Percentiles rank a stretch among this genome's conserved stretches.
phyloP scores from a whole-genome alignment of 35 echinoderm and acorn worm genomes.

The Holothuria glaberrima region DNA sequence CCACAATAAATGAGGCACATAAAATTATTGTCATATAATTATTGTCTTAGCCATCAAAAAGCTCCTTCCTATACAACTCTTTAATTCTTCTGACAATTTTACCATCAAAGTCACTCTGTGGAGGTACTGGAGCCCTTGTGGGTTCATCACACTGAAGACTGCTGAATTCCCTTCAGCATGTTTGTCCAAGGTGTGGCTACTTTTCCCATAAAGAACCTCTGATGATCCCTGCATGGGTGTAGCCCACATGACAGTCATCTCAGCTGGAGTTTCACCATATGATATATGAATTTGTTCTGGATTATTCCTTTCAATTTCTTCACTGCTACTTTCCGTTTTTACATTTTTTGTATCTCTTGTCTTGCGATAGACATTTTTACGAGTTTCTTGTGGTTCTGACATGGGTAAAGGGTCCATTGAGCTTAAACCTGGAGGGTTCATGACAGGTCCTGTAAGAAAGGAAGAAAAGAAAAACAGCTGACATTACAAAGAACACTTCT shows the following conservation, averaged over 20 bases:
- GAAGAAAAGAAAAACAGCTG: not conserved
- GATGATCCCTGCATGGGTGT: constrained; percentile 30
- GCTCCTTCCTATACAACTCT: no score
- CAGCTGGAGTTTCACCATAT: constrained; percentile 66
- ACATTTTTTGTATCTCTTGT: no score
- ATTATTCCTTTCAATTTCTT: not conserved
- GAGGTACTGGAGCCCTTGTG: constrained; percentile 69
- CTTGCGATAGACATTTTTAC: no score
- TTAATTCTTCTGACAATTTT: not conserved
- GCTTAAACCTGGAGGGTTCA: constrained; percentile 29
- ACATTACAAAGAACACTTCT: not conserved
- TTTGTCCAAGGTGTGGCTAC: not conserved
- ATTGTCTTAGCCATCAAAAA: no score
- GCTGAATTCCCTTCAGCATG: not conserved
- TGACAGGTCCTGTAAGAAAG: constrained; percentile 54
- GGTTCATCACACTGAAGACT: constrained; percentile 41
- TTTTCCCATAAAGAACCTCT: constrained; percentile 61
- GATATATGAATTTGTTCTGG: constrained; percentile 93
- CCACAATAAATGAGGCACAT: no score
- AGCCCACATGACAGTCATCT: constrained; percentile 87
- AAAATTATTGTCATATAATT: no score
- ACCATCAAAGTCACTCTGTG: constrained; percentile 75
- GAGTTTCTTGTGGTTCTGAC: not conserved
- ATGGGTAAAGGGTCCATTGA: not conserved
- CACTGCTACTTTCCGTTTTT: no score